phyloP scores from a whole-genome alignment of 2,888 invertebrate genomes.

The Saturnia japonica region DNA sequence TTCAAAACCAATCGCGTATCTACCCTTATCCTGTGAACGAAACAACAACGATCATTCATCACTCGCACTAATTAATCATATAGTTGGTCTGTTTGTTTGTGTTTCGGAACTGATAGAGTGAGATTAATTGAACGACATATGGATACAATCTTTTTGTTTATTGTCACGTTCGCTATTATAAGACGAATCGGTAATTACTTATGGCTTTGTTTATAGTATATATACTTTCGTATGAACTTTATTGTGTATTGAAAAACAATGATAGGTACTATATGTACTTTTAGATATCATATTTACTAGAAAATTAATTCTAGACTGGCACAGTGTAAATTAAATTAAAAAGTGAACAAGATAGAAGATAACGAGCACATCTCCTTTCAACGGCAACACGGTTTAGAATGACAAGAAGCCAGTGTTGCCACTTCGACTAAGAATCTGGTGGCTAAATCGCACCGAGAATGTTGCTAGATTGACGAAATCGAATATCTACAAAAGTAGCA shows the following conservation, averaged over 20 bases:
- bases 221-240: no score
- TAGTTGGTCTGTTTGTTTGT: constrained; percentile 12
- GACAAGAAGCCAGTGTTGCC: neutral
- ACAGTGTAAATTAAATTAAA: no score
- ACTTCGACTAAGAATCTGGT: no score
- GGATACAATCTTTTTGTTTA: neutral
- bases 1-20: neutral
- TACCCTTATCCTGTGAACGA: neutral
- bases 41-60: constrained; percentile 3
- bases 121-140: constrained; percentile 6
- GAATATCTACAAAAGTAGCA: no score
- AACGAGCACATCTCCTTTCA: neutral
- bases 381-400: neutral
- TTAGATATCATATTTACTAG: no score
- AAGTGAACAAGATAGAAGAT: no score
- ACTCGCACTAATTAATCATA: constrained; percentile 7
- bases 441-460: no score
- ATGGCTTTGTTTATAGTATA: neutral
- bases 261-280: no score
- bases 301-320: no score
- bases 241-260: no score
- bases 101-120: constrained; percentile 14
- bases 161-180: neutral
- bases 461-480: no score
- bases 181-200: neutral